Percentiles rank a stretch among this genome's conserved stretches.
Evolutionary conservation across 2,888 invertebrate genomes (phyloP).

Genomic region (Biston stratarius): DNA sequence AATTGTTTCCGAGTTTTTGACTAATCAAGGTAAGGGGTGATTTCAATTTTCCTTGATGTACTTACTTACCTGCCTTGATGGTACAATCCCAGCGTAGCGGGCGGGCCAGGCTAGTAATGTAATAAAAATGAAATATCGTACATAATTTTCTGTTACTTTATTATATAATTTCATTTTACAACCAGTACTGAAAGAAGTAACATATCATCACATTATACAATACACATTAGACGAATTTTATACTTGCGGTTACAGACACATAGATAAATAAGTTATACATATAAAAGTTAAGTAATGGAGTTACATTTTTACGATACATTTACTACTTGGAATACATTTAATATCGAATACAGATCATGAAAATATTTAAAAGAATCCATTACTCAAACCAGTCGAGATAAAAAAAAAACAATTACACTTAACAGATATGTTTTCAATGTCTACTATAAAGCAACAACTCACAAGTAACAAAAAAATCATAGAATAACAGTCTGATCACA

Average conservation of each 20-base stretch:
- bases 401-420: slow-evolving; percentile 65
- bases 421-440: slow-evolving; percentile 79
- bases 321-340: slow-evolving; percentile 64
- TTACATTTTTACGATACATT: slow-evolving; percentile 64
- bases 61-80: no score
- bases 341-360: slow-evolving; percentile 59
- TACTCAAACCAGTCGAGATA: slow-evolving; percentile 63
- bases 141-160: slow-evolving; percentile 77
- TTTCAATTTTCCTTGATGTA: no score
- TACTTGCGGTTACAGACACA: slow-evolving; percentile 80
- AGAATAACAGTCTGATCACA: slow-evolving; percentile 85
- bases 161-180: slow-evolving; percentile 85
- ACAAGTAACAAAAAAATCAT: slow-evolving; percentile 85
- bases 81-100: no score
- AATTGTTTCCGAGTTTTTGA: no score
- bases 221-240: slow-evolving; percentile 68
- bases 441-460: slow-evolving; percentile 81
- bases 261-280: slow-evolving; percentile 68
- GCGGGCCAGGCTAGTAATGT: no score
- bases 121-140: slow-evolving; percentile 7
- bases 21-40: no score
- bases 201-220: slow-evolving; percentile 79
- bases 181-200: slow-evolving; percentile 83
- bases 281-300: slow-evolving; percentile 62
- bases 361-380: slow-evolving; percentile 52